A percentile compares a stretch with the other conserved stretches of the same genome.
phyloP scores from a whole-genome alignment of 37 sponge, comb jelly and placozoan genomes.

The Chondrilla cf. caribensis region DNA sequence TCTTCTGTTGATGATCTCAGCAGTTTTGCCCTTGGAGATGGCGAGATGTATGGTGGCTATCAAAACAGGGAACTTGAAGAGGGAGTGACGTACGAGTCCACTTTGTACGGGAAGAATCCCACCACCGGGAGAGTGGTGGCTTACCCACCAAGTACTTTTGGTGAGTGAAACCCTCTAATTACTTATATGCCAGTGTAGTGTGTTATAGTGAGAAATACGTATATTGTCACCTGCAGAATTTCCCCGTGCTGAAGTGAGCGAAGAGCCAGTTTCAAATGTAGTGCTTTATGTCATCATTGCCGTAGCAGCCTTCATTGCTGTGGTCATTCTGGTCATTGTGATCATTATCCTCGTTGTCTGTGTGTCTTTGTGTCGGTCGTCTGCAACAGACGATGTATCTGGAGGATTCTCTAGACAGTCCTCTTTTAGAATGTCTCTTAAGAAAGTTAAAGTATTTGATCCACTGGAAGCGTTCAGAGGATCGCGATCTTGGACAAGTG shows the following conservation, averaged over 20 bases:
- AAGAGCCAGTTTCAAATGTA: neutral
- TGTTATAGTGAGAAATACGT: no score
- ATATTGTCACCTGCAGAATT: no score
- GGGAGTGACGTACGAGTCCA: slow-evolving; percentile 23
- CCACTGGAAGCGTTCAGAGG: slow-evolving; percentile 55
- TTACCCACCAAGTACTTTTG: neutral
- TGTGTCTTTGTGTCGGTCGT: neutral
- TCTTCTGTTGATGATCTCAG: neutral
- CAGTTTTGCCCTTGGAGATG: slow-evolving; percentile 43
- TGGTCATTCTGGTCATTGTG: neutral
- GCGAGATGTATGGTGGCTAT: slow-evolving; percentile 38
- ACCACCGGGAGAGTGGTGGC: neutral
- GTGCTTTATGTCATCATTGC: neutral
- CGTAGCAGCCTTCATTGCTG: neutral
- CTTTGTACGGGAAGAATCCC: neutral
- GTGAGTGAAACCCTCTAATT: neutral
- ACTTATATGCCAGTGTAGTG: no score
- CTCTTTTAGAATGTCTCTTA: slow-evolving; percentile 46
- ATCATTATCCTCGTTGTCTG: neutral
- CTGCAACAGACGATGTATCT: neutral
- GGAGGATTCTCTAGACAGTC: neutral
- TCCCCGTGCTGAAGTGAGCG: no score
- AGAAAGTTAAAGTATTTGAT: slow-evolving; percentile 35
- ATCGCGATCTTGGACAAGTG: slow-evolving; percentile 20
- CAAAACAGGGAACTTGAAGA: slow-evolving; percentile 26